These are phyloP conservation scores for Cydia fagiglandana DNA, from an alignment of 1,140 invertebrate genomes.

Conservation along the genomic window DNA sequence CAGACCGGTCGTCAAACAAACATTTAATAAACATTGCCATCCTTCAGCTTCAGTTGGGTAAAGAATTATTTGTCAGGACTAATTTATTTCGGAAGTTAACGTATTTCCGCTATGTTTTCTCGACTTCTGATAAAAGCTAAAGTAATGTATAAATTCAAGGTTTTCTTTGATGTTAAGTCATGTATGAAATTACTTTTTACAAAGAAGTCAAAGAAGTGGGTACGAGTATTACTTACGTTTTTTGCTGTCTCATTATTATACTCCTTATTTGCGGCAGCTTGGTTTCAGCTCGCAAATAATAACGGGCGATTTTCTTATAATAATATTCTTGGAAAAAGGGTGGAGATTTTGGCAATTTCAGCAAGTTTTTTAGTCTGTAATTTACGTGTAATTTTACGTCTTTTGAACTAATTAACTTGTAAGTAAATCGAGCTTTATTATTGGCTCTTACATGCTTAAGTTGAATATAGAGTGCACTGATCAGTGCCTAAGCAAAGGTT, in stretches of 20 bases:
- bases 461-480: too few species aligned
- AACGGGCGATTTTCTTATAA: not conserved
- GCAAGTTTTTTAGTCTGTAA: not conserved
- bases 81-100: not conserved
- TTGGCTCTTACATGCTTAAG: too few species aligned
- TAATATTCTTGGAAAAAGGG: not conserved
- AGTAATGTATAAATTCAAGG: not conserved
- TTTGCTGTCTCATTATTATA: slow-evolving; percentile 17
- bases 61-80: not conserved
- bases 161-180: slow-evolving; percentile 23
- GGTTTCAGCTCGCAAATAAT: not conserved
- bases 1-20: too few species aligned
- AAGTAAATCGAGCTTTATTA: not conserved
- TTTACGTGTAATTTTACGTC: not conserved
- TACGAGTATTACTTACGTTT: slow-evolving; percentile 10
- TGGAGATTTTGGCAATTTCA: not conserved
- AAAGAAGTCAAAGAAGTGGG: slow-evolving; percentile 4
- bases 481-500: too few species aligned
- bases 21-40: too few species aligned
- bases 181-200: slow-evolving; percentile 25
- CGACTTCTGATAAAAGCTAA: slow-evolving; percentile 3
- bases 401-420: not conserved
- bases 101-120: slow-evolving; percentile 32
- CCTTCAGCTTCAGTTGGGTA: too few species aligned
- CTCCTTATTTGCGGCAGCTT: not conserved